Conservation (phyloP, 1,140 invertebrate species). For the Drosophila setifemur region DNA sequence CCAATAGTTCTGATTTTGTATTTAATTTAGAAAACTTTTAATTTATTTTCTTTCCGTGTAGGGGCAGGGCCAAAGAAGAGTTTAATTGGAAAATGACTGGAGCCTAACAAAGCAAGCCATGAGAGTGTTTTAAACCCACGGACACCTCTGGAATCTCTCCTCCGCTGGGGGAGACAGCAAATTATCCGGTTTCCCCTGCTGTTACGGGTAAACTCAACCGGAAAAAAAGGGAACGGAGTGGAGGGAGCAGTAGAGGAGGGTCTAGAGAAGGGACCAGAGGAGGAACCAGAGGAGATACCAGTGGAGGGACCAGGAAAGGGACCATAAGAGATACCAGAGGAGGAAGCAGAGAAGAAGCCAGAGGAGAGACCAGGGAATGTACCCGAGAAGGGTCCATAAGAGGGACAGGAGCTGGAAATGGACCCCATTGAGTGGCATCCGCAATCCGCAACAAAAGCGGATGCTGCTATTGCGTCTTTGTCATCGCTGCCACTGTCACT, state of each 20-base stretch:
- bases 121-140: background rate
- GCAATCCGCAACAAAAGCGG: constrained; percentile 30
- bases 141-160: background rate
- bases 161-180: constrained; percentile 9
- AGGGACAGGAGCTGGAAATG: background rate
- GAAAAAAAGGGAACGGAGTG: background rate
- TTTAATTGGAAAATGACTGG: constrained; percentile 40
- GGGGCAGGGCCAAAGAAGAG: background rate
- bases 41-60: background rate
- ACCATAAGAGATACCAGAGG: no score
- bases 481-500: background rate
- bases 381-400: no score
- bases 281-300: no score
- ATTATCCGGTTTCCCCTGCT: constrained; percentile 42
- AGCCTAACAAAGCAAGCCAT: background rate
- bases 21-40: no score
- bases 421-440: constrained; percentile 6
- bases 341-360: no score
- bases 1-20: no score
- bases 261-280: no score
- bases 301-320: no score
- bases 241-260: no score
- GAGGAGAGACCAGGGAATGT: no score
- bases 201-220: background rate
- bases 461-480: background rate